Evolutionary conservation across 2,888 invertebrate species (phyloP).

Genomic region (Dynastes tityus): DNA sequence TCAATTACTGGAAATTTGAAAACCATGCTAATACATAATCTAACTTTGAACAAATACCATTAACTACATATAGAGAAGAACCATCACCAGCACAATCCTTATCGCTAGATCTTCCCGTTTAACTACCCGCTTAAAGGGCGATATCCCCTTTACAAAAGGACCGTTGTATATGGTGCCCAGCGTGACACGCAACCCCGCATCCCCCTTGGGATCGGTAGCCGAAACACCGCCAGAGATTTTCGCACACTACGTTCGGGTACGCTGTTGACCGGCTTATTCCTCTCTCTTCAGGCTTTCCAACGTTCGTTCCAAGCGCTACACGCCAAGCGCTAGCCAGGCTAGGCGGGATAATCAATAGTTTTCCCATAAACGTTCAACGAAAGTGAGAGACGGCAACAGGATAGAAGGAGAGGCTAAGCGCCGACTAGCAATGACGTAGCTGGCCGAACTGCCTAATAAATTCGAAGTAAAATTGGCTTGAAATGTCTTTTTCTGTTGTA

Average conservation of each 20-base stretch:
- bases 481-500: not conserved
- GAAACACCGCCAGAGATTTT: slow-evolving; percentile 16
- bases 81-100: not conserved
- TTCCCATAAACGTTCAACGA: slow-evolving; percentile 40
- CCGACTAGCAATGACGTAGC: slow-evolving; percentile 2
- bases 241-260: slow-evolving; percentile 7
- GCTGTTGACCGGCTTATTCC: slow-evolving; percentile 31
- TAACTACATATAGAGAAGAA: too few relatives aligned
- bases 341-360: slow-evolving; percentile 46
- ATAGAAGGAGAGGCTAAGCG: not conserved
- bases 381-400: not conserved
- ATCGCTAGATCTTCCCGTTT: not conserved
- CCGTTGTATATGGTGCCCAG: too few relatives aligned
- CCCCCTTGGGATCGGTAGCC: not conserved
- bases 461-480: not conserved
- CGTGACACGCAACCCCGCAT: not conserved
- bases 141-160: not conserved
- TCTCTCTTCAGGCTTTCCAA: not conserved
- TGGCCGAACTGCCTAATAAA: not conserved
- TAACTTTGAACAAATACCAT: too few relatives aligned
- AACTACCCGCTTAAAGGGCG: not conserved
- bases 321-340: slow-evolving; percentile 6
- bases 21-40: too few relatives aligned
- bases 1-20: too few relatives aligned
- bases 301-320: not conserved